These are phyloP conservation scores for Grapholita molesta DNA, from an alignment of 1,140 invertebrate species.

Conservation along the genomic window DNA sequence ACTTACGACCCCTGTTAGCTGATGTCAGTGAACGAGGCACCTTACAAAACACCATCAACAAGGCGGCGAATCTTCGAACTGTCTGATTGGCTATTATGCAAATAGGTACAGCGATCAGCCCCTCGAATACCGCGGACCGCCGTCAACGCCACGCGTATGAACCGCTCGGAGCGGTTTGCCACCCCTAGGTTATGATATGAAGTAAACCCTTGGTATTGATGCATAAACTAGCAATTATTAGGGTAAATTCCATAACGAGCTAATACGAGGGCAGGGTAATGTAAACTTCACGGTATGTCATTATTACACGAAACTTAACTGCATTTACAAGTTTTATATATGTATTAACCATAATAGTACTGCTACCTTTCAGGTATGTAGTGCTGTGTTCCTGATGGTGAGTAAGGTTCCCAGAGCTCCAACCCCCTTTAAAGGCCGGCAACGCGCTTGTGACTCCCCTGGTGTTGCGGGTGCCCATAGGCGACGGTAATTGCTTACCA, in stretches of 20 bases:
- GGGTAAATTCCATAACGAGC: background rate
- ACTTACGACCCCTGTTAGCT: background rate
- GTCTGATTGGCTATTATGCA: constrained; percentile 54
- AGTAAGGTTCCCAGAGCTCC: too few relatives aligned
- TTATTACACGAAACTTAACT: too few relatives aligned
- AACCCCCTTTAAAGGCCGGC: too few relatives aligned
- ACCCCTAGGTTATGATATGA: background rate
- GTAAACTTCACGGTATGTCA: too few relatives aligned
- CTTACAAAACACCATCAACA: constrained; percentile 21
- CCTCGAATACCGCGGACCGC: background rate
- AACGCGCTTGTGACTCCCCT: too few relatives aligned
- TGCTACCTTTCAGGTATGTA: too few relatives aligned
- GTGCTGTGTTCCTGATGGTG: too few relatives aligned
- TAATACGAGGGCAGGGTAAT: background rate
- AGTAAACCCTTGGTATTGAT: background rate
- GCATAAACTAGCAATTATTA: background rate
- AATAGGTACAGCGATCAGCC: constrained; percentile 27
- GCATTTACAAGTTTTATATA: too few relatives aligned
- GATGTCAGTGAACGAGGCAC: background rate
- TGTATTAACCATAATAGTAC: too few relatives aligned
- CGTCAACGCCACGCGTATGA: background rate
- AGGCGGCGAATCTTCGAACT: constrained; percentile 23
- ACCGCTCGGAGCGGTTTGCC: background rate
- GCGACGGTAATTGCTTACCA: too few relatives aligned
- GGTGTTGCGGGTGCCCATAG: too few relatives aligned